Evolutionary conservation across 1,140 invertebrate species (phyloP).

Genomic region (Diachasma alloeum): DNA sequence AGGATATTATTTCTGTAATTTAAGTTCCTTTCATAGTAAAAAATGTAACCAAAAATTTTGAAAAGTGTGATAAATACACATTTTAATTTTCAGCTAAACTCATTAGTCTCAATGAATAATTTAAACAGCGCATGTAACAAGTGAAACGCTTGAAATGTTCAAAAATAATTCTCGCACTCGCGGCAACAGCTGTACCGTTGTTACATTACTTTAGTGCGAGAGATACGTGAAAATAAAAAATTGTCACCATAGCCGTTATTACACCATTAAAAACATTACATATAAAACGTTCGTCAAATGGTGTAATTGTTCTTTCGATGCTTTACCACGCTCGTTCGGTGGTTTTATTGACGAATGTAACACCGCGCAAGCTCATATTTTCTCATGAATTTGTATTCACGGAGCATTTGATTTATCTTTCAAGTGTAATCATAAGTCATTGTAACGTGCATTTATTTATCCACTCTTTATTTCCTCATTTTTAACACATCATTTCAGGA

Average conservation of each 20-base stretch:
- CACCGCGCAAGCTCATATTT: background rate
- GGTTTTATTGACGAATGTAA: background rate
- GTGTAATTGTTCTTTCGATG: background rate
- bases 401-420: background rate
- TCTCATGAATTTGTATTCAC: background rate
- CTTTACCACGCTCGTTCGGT: background rate
- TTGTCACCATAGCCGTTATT: background rate
- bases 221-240: background rate
- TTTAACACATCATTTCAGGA: too few species aligned
- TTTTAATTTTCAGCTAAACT: background rate
- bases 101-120: background rate
- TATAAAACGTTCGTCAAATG: background rate
- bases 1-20: too few species aligned
- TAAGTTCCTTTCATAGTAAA: too few species aligned
- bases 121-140: background rate
- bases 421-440: background rate
- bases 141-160: background rate
- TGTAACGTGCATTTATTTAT: background rate
- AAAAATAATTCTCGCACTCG: background rate
- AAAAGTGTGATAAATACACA: background rate
- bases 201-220: background rate
- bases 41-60: background rate
- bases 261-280: background rate
- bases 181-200: background rate
- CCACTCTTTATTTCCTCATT: too few species aligned